phyloP scores from a whole-genome alignment of 2,797 vertebrate species.

The Chelidonichthys spinosus region DNA sequence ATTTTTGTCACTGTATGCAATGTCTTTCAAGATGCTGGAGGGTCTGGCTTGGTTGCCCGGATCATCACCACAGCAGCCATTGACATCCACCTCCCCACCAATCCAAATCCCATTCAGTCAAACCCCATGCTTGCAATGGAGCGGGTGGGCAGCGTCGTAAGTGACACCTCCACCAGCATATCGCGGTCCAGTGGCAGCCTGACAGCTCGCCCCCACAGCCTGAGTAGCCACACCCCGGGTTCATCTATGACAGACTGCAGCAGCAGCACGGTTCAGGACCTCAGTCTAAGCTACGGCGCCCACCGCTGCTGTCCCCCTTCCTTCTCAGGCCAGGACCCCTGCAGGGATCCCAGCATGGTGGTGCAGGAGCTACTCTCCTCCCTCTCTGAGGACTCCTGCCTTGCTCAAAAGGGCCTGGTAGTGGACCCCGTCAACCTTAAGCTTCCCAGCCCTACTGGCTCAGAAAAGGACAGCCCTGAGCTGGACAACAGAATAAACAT shows the following conservation, averaged over 20 bases:
- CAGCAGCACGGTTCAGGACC: slow-evolving; percentile 83
- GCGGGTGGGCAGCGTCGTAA: slow-evolving; percentile 80
- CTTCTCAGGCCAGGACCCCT: slow-evolving; percentile 70
- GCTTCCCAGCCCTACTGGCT: slow-evolving; percentile 85
- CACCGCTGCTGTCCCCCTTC: slow-evolving; percentile 63
- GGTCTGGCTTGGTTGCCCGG: slow-evolving; percentile 84
- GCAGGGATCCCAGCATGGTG: slow-evolving; percentile 75
- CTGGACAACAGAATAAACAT: slow-evolving; percentile 88
- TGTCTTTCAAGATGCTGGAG: slow-evolving; percentile 73
- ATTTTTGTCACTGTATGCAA: slow-evolving; percentile 9
- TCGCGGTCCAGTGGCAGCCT: slow-evolving; percentile 88
- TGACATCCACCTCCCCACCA: slow-evolving; percentile 91
- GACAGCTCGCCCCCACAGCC: slow-evolving; percentile 85
- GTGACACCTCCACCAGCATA: slow-evolving; percentile 84
- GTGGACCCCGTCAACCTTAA: slow-evolving; percentile 90
- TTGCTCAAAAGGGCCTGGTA: slow-evolving; percentile 87
- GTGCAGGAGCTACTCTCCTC: slow-evolving; percentile 93
- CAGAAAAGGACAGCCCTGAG: slow-evolving; percentile 86
- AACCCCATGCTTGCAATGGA: slow-evolving; percentile 74
- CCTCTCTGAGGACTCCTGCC: slow-evolving; percentile 89
- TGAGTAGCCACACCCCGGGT: slow-evolving; percentile 89
- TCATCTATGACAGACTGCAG: slow-evolving; percentile 89
- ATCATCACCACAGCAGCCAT: slow-evolving; percentile 93
- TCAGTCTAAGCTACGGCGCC: slow-evolving; percentile 76
- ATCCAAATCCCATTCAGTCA: slow-evolving; percentile 72